These are phyloP conservation scores for Psilopsiagon aymara DNA, from an alignment of 2,113 vertebrate species.

Conservation along the genomic window DNA sequence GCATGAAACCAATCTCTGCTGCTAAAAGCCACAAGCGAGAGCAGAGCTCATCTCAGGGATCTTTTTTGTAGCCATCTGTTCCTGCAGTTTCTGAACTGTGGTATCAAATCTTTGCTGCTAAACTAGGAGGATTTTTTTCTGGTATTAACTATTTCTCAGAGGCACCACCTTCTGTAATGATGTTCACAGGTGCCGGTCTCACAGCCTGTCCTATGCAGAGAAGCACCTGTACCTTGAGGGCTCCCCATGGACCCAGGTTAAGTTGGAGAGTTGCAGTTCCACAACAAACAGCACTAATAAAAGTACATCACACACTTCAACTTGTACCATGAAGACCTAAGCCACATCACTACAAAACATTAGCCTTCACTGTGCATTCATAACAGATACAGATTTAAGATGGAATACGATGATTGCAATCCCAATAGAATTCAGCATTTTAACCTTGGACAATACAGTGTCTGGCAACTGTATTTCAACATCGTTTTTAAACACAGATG, in stretches of 20 bases:
- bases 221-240: background rate
- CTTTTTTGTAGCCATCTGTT: background rate
- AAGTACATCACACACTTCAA: background rate
- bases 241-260: background rate
- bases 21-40: background rate
- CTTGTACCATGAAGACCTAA: fast-evolving
- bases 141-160: background rate
- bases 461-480: background rate
- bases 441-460: background rate
- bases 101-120: background rate
- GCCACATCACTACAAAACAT: background rate
- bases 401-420: background rate
- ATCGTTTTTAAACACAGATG: background rate
- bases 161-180: background rate
- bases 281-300: background rate
- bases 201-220: background rate
- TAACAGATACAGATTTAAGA: background rate
- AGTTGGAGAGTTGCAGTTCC: background rate
- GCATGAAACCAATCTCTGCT: background rate
- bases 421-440: background rate
- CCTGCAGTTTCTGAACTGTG: background rate
- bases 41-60: background rate
- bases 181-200: background rate
- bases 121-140: background rate
- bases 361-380: background rate